Conservation (phyloP, 2,888 invertebrate genomes). For the Cylloceria caligata region DNA sequence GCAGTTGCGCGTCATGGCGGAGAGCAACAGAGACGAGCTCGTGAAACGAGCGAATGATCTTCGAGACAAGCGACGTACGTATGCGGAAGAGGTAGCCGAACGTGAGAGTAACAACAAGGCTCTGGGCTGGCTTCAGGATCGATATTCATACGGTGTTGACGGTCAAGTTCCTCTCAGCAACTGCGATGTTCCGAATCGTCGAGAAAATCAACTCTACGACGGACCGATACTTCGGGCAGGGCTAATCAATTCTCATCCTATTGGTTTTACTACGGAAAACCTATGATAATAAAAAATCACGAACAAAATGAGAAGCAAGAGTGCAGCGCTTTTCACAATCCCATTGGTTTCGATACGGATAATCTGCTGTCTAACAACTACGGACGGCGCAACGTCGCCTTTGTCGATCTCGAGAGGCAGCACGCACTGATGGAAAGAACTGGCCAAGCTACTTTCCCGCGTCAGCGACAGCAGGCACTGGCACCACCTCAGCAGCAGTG, state of each 20-base stretch:
- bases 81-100: conserved; percentile 65
- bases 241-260: conserved; percentile 62
- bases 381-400: conserved; percentile 51
- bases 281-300: conserved; percentile 29
- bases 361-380: conserved; percentile 21
- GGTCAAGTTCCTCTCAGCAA: conserved; percentile 26
- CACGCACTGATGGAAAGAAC: conserved; percentile 28
- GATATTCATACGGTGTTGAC: conserved; percentile 73
- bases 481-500: conserved; percentile 45
- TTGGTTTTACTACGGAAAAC: conserved; percentile 72
- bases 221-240: conserved; percentile 12
- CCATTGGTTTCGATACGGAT: conserved; percentile 59
- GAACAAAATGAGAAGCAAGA: conserved; percentile 21
- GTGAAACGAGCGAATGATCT: neutral
- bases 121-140: conserved; percentile 77
- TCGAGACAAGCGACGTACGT: conserved; percentile 25
- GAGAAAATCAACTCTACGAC: conserved; percentile 7
- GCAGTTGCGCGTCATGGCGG: conserved; percentile 20
- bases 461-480: conserved; percentile 50
- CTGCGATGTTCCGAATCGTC: conserved; percentile 17
- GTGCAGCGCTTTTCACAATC: conserved; percentile 46
- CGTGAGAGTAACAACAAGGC: conserved; percentile 71
- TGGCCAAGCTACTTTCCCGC: conserved; percentile 42
- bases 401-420: conserved; percentile 41
- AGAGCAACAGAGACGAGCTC: no score